Conservation (phyloP, 2,797 vertebrate genomes). For the Acrossocheilus fasciatus region DNA sequence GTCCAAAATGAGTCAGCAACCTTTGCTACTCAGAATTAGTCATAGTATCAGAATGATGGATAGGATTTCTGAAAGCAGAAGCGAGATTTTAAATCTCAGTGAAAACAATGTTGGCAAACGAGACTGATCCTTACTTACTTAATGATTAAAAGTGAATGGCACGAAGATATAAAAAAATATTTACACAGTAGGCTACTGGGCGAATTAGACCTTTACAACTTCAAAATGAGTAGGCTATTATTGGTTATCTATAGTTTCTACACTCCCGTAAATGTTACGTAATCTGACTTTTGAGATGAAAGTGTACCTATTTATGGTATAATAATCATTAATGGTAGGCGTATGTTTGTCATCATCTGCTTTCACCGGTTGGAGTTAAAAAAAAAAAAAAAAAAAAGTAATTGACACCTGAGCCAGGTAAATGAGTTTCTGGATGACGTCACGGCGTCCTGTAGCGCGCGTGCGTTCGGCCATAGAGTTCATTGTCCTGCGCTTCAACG, state of each 20-base stretch:
- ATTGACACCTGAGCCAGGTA: conserved; percentile 73
- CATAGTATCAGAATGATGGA: neutral
- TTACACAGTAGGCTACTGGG: neutral
- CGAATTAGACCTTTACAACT: neutral
- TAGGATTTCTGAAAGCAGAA: neutral
- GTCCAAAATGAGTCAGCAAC: neutral
- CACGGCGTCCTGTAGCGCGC: conserved; percentile 68
- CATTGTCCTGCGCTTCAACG: conserved; percentile 73
- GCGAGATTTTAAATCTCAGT: neutral
- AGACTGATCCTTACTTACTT: neutral
- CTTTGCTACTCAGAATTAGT: neutral
- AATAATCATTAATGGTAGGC: neutral
- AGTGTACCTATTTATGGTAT: neutral
- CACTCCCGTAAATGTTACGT: no score
- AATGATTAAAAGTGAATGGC: neutral
- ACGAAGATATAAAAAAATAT: neutral
- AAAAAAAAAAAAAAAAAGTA: no score
- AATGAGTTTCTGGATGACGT: conserved; percentile 57
- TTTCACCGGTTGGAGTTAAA: neutral
- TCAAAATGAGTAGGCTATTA: neutral
- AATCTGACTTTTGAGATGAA: neutral
- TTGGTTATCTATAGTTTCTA: neutral
- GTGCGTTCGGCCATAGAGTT: conserved; percentile 71
- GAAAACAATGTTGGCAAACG: neutral
- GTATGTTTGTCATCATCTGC: neutral